Evolutionary conservation across 2,888 invertebrate species (phyloP), one percentile per base, ranked within the genome.

Genomic region (Dicyrtomina minuta): DNA sequence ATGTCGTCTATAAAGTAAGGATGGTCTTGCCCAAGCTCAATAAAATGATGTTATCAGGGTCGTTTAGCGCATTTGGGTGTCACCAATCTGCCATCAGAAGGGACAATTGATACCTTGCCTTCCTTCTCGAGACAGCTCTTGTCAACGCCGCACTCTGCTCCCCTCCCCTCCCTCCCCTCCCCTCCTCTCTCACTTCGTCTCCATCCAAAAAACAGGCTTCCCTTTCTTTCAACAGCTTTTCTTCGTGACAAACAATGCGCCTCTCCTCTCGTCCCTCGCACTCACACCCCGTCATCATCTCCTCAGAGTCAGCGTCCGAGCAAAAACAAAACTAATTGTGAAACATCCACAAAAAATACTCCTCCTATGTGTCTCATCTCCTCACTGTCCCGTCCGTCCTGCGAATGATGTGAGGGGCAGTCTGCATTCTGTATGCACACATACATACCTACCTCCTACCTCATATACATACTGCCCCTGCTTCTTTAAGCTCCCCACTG

Each of bases 31-130:
- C 70, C 69, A 67, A 66, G 70, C 70, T 70, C 68, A 70, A 73
- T 69, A 70, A 72, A 70, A 73, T 66, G 72, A 74, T 74, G 51
- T 70, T 74, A 72, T 72, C 72, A 24, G n/a, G 41, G 68, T 66
- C 75, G 72, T 75, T 75, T 75, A 73, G 72, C 75, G 73, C 73
- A 73, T 70, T 75, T 75, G 73, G 71, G 69, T 75, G 73, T 75
- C 75, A 73, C 72, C 75, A 72, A 75, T 73, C 70, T 72, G 70
- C 75, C 73, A 73, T 69, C 61, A 72, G 67, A 66, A 65, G 70
- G 70, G 68, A 72, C 72, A 74, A 74, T 70, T 73, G 75, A 73
- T 73, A 75, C 72, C 72, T 70, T 49, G n/a, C 62, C 62, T 33
- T 62, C 49, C 62, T 67, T 70, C 66, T 70, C 70, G 65, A 74